Percentiles rank a stretch among this genome's conserved stretches.
These are phyloP conservation scores for Nylanderia fulva DNA, from an alignment of 1,140 invertebrate species.

Conservation along the genomic window DNA sequence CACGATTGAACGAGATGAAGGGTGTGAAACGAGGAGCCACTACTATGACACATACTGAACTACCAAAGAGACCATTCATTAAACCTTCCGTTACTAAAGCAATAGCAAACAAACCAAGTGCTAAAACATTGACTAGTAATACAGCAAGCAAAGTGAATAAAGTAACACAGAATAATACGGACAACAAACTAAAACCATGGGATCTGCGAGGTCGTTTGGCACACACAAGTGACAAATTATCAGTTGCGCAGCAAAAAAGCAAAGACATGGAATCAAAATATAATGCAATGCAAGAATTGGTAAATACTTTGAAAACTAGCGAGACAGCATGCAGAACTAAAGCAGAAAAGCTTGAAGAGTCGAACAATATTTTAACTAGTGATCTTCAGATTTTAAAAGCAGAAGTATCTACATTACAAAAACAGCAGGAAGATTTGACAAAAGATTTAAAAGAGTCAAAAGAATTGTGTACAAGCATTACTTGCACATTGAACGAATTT, in stretches of 20 bases:
- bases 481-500: conserved; percentile 73
- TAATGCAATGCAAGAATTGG: conserved; percentile 85
- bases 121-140: conserved; percentile 20
- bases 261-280: conserved; percentile 86
- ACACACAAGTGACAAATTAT: conserved; percentile 73
- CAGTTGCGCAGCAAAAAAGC: conserved; percentile 86
- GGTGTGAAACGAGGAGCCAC: conserved; percentile 77
- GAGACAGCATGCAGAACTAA: conserved; percentile 74
- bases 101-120: background rate
- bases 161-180: conserved; percentile 42
- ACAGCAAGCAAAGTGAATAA: conserved; percentile 38
- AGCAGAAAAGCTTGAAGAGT: conserved; percentile 80
- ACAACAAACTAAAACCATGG: conserved; percentile 77
- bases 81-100: conserved; percentile 60
- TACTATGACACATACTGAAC: conserved; percentile 54
- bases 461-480: conserved; percentile 68
- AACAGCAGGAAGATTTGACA: conserved; percentile 74
- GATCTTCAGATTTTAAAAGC: conserved; percentile 80
- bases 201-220: conserved; percentile 80
- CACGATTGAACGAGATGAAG: conserved; percentile 56
- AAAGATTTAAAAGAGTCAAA: conserved; percentile 77
- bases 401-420: conserved; percentile 73
- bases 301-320: conserved; percentile 79
- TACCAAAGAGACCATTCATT: conserved; percentile 72
- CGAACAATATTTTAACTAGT: conserved; percentile 59